Evolutionary conservation across 2,888 invertebrate genomes (phyloP).

Genomic region (Melieria picta): DNA sequence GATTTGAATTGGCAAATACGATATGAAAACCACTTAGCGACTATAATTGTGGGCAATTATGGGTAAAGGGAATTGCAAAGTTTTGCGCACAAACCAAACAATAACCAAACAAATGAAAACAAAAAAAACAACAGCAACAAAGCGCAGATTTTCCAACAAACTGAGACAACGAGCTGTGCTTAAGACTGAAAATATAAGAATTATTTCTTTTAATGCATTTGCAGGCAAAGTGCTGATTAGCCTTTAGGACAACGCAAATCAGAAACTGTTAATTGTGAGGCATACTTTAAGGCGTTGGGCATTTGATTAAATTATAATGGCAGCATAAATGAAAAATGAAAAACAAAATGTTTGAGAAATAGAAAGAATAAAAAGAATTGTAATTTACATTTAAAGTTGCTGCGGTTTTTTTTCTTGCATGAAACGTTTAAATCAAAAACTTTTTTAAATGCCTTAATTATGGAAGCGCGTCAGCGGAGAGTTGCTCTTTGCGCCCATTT

Average conservation of each 20-base stretch:
- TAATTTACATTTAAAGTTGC: too few relatives aligned
- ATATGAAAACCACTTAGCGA: conserved; percentile 37
- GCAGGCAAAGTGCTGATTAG: conserved; percentile 8
- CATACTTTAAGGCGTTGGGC: conserved; percentile 5
- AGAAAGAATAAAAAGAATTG: too few relatives aligned
- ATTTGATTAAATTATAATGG: background rate
- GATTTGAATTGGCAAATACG: conserved; percentile 27
- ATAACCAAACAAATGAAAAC: background rate
- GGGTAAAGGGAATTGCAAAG: conserved; percentile 21
- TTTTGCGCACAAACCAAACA: conserved; percentile 5
- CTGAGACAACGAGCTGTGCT: background rate
- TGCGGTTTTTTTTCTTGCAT: too few relatives aligned
- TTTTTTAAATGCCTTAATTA: too few relatives aligned
- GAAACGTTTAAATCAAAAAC: too few relatives aligned
- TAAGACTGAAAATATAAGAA: conserved; percentile 5
- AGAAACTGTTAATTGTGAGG: background rate
- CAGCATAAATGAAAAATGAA: background rate
- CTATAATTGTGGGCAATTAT: conserved; percentile 37
- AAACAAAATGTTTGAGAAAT: too few relatives aligned
- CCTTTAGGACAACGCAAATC: conserved; percentile 11
- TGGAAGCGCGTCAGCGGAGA: too few relatives aligned
- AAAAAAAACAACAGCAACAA: background rate
- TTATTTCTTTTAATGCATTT: background rate
- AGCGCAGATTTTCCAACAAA: background rate
- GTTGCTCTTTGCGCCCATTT: too few relatives aligned